Evolutionary conservation across 2,113 vertebrate species (phyloP).

Genomic region (Dendropsophus ebraccatus): DNA sequence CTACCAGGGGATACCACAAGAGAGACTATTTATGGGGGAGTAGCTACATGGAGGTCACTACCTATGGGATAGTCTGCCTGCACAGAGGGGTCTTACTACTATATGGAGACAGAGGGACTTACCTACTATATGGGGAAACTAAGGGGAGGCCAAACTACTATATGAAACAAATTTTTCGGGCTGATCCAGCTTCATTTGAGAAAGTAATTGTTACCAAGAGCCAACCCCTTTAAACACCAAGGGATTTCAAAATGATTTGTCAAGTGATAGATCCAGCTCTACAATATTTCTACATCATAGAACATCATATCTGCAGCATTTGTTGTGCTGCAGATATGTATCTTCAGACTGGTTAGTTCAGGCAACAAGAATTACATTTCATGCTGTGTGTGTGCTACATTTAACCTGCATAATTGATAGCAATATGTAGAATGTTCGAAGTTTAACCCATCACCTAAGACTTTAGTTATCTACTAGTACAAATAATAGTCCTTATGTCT

Average conservation of each 20-base stretch:
- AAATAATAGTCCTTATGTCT: neutral
- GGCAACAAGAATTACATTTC: neutral
- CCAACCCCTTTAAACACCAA: neutral
- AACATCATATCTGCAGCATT: too few relatives aligned
- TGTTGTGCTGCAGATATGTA: neutral
- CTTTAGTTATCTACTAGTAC: neutral
- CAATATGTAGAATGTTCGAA: conserved; percentile 12
- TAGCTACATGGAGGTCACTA: too few relatives aligned
- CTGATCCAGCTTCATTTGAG: too few relatives aligned
- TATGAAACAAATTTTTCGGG: too few relatives aligned
- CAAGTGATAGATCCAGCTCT: neutral
- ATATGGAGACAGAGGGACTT: too few relatives aligned
- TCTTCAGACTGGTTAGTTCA: neutral
- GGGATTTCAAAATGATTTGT: neutral
- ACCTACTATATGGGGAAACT: too few relatives aligned
- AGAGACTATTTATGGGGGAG: too few relatives aligned
- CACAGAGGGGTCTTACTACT: too few relatives aligned
- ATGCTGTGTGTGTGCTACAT: neutral
- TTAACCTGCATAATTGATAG: neutral
- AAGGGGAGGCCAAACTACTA: too few relatives aligned
- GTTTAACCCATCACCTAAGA: conserved; percentile 13
- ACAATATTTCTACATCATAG: neutral
- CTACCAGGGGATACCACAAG: too few relatives aligned
- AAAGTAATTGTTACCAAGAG: too few relatives aligned
- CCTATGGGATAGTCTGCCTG: too few relatives aligned